Conservation (phyloP, 2,888 invertebrate genomes). For the Lysandra coridon region DNA sequence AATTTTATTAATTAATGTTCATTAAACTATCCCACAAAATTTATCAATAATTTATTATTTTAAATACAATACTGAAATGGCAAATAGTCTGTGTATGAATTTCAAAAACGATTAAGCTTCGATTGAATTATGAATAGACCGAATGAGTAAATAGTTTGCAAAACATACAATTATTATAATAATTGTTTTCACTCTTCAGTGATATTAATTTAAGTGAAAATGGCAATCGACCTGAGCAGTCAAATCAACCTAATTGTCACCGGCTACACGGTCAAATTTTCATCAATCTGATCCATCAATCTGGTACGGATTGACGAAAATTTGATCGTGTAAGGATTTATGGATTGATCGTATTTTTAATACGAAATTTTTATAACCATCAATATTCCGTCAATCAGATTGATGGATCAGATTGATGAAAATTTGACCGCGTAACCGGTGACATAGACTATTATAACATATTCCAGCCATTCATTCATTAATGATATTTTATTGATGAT, state of each 20-base stretch:
- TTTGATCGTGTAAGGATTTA: too few species aligned
- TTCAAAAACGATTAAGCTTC: not conserved
- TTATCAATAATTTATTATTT: not conserved
- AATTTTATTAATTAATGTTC: not conserved
- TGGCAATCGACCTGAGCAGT: not conserved
- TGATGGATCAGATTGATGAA: too few species aligned
- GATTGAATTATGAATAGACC: not conserved
- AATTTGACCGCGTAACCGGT: too few species aligned
- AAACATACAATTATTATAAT: not conserved
- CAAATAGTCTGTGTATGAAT: not conserved
- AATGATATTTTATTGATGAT: not conserved
- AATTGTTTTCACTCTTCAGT: not conserved
- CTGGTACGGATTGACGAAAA: too few species aligned
- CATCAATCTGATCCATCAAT: too few species aligned
- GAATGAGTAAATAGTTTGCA: not conserved
- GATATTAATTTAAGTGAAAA: not conserved
- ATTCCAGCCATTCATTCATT: not conserved
- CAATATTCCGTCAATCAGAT: too few species aligned
- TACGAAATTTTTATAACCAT: too few species aligned
- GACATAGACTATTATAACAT: not conserved
- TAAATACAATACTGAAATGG: not conserved
- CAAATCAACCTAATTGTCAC: not conserved
- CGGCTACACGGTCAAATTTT: too few species aligned
- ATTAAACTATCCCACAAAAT: not conserved
- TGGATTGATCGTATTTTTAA: too few species aligned